phyloP scores from a whole-genome alignment of 2,797 vertebrate species.

The Merluccius polli region DNA sequence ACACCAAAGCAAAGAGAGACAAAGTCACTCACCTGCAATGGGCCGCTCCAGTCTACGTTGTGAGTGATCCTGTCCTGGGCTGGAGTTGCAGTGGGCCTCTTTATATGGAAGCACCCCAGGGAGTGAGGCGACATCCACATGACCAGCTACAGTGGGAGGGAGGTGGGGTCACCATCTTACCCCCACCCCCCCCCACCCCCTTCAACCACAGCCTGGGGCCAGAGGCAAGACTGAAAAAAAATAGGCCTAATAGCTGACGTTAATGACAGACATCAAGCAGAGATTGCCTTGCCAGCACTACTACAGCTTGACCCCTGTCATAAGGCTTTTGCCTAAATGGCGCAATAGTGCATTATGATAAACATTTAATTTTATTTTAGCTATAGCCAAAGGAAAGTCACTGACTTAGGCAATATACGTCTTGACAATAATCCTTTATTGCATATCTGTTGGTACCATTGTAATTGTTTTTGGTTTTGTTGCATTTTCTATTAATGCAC shows the following conservation, averaged over 20 bases:
- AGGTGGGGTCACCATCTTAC: slow-evolving; percentile 5
- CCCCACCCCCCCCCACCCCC: background rate
- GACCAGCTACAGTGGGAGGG: slow-evolving; percentile 30
- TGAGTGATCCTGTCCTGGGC: slow-evolving; percentile 19
- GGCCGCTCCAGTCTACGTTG: slow-evolving; percentile 1
- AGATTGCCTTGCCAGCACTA: background rate
- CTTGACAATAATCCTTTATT: background rate
- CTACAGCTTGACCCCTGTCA: background rate
- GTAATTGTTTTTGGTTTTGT: no score
- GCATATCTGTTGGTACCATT: no score
- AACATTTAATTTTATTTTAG: background rate
- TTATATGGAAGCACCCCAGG: slow-evolving; percentile 39
- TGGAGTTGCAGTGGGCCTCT: slow-evolving; percentile 12
- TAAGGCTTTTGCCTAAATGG: background rate
- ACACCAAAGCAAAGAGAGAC: background rate
- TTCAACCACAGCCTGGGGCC: background rate
- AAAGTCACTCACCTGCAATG: slow-evolving; percentile 36
- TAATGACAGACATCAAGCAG: background rate
- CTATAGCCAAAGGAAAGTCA: background rate
- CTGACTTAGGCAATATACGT: background rate
- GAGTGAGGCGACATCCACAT: slow-evolving; percentile 37
- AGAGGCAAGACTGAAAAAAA: background rate
- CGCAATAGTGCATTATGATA: background rate
- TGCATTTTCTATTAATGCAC: background rate
- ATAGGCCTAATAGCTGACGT: background rate